These are phyloP conservation scores for Maniola jurtina DNA, from an alignment of 1,140 invertebrate species.

Conservation along the genomic window DNA sequence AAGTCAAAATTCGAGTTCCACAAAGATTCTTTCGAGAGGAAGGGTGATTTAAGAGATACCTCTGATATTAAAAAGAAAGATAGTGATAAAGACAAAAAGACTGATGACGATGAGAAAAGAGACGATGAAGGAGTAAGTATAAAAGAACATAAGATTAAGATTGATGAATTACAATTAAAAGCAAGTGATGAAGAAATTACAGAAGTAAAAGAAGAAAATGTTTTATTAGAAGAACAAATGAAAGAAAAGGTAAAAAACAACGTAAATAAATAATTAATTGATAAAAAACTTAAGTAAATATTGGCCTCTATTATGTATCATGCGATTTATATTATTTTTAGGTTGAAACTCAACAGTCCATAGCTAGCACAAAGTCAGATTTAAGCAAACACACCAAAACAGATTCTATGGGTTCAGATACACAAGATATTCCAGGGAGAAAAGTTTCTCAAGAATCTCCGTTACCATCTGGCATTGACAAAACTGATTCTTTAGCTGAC, in stretches of 20 bases:
- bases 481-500: conserved; percentile 70
- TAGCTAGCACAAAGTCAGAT: conserved; percentile 66
- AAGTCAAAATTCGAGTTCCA: conserved; percentile 47
- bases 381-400: conserved; percentile 69
- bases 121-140: conserved; percentile 69
- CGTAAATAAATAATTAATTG: neutral
- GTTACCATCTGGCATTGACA: conserved; percentile 58
- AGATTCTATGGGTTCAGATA: conserved; percentile 72
- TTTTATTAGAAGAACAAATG: conserved; percentile 48
- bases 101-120: conserved; percentile 77
- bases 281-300: conserved; percentile 6
- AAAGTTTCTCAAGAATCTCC: conserved; percentile 71
- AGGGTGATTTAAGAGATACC: conserved; percentile 29
- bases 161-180: conserved; percentile 57
- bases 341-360: conserved; percentile 55
- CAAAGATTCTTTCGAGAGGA: conserved; percentile 43
- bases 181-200: conserved; percentile 64
- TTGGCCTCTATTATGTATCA: neutral
- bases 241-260: conserved; percentile 57
- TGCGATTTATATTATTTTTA: conserved; percentile 36
- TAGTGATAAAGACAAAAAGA: conserved; percentile 77
- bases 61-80: conserved; percentile 46
- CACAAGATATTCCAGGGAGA: conserved; percentile 49
- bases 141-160: conserved; percentile 50
- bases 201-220: conserved; percentile 62